These are phyloP conservation scores for Pyralis farinalis DNA, from an alignment of 2,888 invertebrate species.

Conservation along the genomic window DNA sequence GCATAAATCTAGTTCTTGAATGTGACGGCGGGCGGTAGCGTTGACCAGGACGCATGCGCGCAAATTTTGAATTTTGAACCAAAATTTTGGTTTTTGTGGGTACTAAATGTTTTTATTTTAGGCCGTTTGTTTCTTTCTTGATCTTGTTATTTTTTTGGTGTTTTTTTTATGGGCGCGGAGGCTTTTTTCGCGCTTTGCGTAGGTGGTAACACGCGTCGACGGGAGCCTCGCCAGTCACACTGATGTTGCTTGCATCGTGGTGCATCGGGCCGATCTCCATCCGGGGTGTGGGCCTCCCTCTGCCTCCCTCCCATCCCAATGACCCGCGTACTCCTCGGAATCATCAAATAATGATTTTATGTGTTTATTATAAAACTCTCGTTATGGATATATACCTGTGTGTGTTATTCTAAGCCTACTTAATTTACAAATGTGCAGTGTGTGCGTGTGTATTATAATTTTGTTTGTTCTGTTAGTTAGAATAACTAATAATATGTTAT, in stretches of 20 bases:
- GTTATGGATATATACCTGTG: conserved; percentile 20
- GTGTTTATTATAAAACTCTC: conserved; percentile 72
- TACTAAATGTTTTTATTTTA: conserved; percentile 37
- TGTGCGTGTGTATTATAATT: conserved; percentile 19
- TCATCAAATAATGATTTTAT: conserved; percentile 80
- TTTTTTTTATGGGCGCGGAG: conserved; percentile 25
- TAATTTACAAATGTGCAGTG: conserved; percentile 16
- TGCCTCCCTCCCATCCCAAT: conserved; percentile 51
- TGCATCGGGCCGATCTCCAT: conserved; percentile 48
- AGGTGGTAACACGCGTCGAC: conserved; percentile 77
- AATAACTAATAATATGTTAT: conserved; percentile 57
- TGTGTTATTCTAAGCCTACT: conserved; percentile 16
- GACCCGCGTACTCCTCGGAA: conserved; percentile 65
- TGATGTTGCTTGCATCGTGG: conserved; percentile 69
- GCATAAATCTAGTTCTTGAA: conserved; percentile 76
- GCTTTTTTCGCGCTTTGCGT: conserved; percentile 66
- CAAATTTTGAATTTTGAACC: conserved; percentile 67
- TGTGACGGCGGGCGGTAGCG: conserved; percentile 71
- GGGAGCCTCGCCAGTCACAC: conserved; percentile 77
- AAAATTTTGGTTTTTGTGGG: conserved; percentile 63
- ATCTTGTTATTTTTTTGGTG: conserved; percentile 32
- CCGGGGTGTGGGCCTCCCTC: conserved; percentile 46
- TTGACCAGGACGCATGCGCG: conserved; percentile 70
- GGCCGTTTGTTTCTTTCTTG: conserved; percentile 49
- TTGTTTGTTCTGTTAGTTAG: conserved; percentile 41